Conservation (phyloP, 2,888 invertebrate species). For the Acronicta aceris region DNA sequence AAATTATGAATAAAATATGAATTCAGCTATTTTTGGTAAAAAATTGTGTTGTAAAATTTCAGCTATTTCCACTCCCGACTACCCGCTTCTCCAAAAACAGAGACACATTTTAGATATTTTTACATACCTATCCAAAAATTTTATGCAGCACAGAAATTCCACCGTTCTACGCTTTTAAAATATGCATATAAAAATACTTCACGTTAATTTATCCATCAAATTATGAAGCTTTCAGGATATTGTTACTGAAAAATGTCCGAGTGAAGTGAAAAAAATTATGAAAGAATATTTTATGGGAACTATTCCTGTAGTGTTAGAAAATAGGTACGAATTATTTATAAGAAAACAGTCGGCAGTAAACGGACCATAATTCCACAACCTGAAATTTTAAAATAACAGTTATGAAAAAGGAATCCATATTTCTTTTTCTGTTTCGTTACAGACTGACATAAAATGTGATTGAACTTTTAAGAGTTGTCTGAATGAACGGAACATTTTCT, state of each 20-base stretch:
- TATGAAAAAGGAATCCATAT: background rate
- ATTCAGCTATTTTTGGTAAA: too few species aligned
- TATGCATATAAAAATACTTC: slow-evolving; percentile 50
- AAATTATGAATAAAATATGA: slow-evolving; percentile 22
- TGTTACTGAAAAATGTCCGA: slow-evolving; percentile 37
- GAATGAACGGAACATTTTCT: too few species aligned
- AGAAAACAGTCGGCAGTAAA: slow-evolving; percentile 1
- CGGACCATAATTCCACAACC: background rate
- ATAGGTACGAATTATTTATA: background rate
- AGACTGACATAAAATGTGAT: background rate
- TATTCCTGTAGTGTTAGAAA: slow-evolving; percentile 24
- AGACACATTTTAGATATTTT: slow-evolving; percentile 31
- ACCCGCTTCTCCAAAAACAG: slow-evolving; percentile 11
- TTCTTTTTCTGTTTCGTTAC: background rate
- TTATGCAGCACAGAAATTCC: slow-evolving; percentile 27
- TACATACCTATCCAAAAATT: slow-evolving; percentile 34
- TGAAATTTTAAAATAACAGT: background rate
- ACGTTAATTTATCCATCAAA: slow-evolving; percentile 53
- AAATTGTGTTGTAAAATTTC: slow-evolving; percentile 9
- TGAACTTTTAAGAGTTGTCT: background rate
- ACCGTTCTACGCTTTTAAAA: slow-evolving; percentile 37
- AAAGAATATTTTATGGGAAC: slow-evolving; percentile 32
- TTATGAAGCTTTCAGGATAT: slow-evolving; percentile 49
- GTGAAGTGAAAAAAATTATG: slow-evolving; percentile 27
- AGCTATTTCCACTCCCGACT: slow-evolving; percentile 26